phyloP scores from a whole-genome alignment of 1,140 invertebrate genomes.

The Apis florea region DNA sequence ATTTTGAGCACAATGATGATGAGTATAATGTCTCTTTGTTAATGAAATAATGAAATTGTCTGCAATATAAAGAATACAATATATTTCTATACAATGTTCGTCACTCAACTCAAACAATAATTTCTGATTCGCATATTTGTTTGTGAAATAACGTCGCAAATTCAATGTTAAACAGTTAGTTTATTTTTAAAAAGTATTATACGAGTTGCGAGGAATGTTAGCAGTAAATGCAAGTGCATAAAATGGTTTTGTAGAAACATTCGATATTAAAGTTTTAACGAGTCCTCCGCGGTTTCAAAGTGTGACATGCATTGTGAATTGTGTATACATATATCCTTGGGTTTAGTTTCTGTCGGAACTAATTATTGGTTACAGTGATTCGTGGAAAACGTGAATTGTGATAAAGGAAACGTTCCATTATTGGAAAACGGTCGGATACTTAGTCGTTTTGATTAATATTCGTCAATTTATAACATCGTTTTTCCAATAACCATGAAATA shows the following conservation, averaged over 20 bases:
- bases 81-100: no score
- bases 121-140: no score
- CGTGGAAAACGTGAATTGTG: constrained; percentile 8
- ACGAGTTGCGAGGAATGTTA: background rate
- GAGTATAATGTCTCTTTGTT: no score
- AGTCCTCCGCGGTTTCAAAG: constrained; percentile 8
- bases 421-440: constrained; percentile 20
- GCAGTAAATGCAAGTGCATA: background rate
- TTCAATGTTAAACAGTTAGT: no score
- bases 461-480: background rate
- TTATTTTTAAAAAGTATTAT: no score
- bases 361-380: background rate
- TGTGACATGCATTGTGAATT: background rate
- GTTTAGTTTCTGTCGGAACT: constrained; percentile 5
- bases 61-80: no score
- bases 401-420: constrained; percentile 9
- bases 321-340: background rate
- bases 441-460: background rate
- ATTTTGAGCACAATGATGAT: no score
- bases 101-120: no score
- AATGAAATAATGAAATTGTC: no score
- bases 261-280: constrained; percentile 30
- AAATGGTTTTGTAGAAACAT: background rate
- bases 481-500: no score
- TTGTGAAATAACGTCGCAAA: no score